Percentiles rank a stretch among this genome's conserved stretches.
phyloP scores from a whole-genome alignment of 2,888 invertebrate genomes.

The Neoitamus cyanurus region DNA sequence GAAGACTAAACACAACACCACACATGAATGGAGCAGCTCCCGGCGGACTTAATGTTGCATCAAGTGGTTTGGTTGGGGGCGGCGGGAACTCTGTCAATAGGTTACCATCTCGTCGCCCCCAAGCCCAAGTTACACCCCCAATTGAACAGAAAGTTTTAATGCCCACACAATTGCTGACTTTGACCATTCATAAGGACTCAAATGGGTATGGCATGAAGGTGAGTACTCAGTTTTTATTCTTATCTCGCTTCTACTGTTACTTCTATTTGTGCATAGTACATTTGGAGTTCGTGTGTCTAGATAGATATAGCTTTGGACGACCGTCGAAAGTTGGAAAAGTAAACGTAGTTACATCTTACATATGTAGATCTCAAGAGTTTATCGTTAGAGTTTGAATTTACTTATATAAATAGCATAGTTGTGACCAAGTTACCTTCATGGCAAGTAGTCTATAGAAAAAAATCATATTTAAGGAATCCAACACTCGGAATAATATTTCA shows the following conservation, averaged over 20 bases:
- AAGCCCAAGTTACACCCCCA: slow-evolving; percentile 54
- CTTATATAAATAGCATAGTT: too few species aligned
- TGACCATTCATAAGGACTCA: slow-evolving; percentile 66
- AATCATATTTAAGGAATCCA: too few species aligned
- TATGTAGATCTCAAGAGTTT: not conserved
- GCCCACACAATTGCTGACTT: slow-evolving; percentile 58
- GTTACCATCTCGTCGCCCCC: slow-evolving; percentile 60
- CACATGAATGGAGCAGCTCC: slow-evolving; percentile 50
- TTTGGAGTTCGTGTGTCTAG: not conserved
- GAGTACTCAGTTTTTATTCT: not conserved
- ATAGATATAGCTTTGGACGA: not conserved
- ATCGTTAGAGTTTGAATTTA: too few species aligned
- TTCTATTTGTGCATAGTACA: not conserved
- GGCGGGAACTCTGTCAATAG: slow-evolving; percentile 55
- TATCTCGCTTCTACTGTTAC: not conserved
- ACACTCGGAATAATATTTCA: too few species aligned
- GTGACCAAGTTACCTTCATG: too few species aligned
- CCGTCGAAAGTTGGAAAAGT: not conserved
- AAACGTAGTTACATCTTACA: not conserved
- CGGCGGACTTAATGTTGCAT: slow-evolving; percentile 7
- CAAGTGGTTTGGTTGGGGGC: slow-evolving; percentile 52
- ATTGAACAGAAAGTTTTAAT: slow-evolving; percentile 42
- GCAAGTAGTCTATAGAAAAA: too few species aligned
- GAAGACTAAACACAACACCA: slow-evolving; percentile 32
- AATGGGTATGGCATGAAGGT: slow-evolving; percentile 68